phyloP scores from a whole-genome alignment of 2,888 invertebrate genomes.

The Heliconius aoede region DNA sequence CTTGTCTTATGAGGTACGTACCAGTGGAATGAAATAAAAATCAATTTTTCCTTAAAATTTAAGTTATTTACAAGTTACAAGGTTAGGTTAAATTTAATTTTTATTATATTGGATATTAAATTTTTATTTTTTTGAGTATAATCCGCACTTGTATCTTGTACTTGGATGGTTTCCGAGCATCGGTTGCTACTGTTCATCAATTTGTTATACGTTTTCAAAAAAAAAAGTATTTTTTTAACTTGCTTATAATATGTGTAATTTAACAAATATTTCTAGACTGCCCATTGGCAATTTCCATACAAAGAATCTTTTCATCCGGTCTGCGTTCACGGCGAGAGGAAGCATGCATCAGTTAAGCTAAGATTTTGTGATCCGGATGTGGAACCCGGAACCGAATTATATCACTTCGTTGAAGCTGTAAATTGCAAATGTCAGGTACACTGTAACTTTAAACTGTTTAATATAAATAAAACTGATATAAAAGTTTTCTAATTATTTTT shows the following conservation, averaged over 20 bases:
- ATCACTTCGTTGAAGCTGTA: slow-evolving; percentile 90
- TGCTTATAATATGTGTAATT: too few relatives aligned
- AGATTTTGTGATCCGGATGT: slow-evolving; percentile 90
- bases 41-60: too few relatives aligned
- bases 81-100: too few relatives aligned
- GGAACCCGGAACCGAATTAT: slow-evolving; percentile 86
- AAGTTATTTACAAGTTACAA: too few relatives aligned
- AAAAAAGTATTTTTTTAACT: too few relatives aligned
- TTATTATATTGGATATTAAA: too few relatives aligned
- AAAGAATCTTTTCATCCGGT: slow-evolving; percentile 94
- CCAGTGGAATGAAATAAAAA: background rate
- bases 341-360: slow-evolving; percentile 86
- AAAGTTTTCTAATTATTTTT: background rate
- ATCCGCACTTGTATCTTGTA: too few relatives aligned
- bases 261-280: slow-evolving; percentile 80
- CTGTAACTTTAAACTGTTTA: background rate
- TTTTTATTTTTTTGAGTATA: too few relatives aligned
- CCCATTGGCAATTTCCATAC: slow-evolving; percentile 95
- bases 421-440: slow-evolving; percentile 87
- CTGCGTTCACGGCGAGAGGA: slow-evolving; percentile 90
- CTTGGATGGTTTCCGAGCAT: too few relatives aligned
- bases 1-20: slow-evolving; percentile 90
- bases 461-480: background rate
- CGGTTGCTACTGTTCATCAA: too few relatives aligned
- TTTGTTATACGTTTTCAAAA: too few relatives aligned